Evolutionary conservation across 2,888 invertebrate species (phyloP).

Genomic region (Platypus cylindrus): DNA sequence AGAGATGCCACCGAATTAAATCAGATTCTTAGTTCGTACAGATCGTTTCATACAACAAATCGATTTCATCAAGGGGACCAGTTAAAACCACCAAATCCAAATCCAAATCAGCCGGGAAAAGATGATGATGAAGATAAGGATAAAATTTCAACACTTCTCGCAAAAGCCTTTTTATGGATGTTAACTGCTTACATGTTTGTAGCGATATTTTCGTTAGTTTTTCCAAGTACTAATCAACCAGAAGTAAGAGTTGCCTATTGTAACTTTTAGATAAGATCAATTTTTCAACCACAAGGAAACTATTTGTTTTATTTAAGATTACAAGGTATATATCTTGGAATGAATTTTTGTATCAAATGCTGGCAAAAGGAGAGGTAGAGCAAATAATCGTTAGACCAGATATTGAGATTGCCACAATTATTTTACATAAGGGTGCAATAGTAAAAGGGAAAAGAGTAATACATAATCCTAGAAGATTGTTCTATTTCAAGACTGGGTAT

Average conservation of each 20-base stretch:
- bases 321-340: constrained; percentile 87
- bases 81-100: constrained; percentile 5
- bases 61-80: constrained; percentile 5
- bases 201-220: constrained; percentile 55
- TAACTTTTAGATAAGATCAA: no score
- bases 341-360: constrained; percentile 90
- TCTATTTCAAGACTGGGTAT: no score
- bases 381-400: constrained; percentile 76
- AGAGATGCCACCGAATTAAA: constrained; percentile 30
- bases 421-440: constrained; percentile 73
- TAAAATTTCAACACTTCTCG: constrained; percentile 56
- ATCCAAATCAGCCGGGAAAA: constrained; percentile 7
- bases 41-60: constrained; percentile 6
- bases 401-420: constrained; percentile 71
- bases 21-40: constrained; percentile 15
- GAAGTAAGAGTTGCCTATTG: constrained; percentile 42
- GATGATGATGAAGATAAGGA: constrained; percentile 51
- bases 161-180: constrained; percentile 72
- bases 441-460: constrained; percentile 70
- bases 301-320: constrained; percentile 32
- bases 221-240: constrained; percentile 58
- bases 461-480: constrained; percentile 12
- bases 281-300: not conserved
- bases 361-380: constrained; percentile 88
- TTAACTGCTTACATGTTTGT: constrained; percentile 62